Evolutionary conservation across 2,797 vertebrate species (phyloP).

Genomic region (Huso huso): DNA sequence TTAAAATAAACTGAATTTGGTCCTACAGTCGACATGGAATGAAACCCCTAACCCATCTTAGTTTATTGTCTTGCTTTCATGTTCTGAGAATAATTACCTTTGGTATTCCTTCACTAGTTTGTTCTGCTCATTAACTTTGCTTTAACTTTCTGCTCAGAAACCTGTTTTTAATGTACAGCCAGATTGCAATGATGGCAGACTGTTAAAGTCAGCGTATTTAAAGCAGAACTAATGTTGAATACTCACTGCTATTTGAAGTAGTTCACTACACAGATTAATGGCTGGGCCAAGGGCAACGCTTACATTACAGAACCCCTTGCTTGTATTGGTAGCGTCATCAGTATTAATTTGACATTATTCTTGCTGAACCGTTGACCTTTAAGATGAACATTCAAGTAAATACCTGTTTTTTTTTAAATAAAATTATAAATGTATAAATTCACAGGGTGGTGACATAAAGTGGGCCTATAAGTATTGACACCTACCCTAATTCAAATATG

Average conservation of each 20-base stretch:
- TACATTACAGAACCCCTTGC: constrained; percentile 28
- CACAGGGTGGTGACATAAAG: too few relatives aligned
- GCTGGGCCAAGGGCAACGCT: constrained; percentile 48
- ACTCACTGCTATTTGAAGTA: constrained; percentile 54
- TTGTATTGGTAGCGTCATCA: constrained; percentile 1
- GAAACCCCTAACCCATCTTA: constrained; percentile 27
- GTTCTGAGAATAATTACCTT: constrained; percentile 61
- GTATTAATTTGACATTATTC: too few relatives aligned
- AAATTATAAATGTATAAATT: too few relatives aligned
- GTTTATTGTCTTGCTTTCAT: constrained; percentile 68
- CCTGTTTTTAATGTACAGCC: constrained; percentile 61
- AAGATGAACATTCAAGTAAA: too few relatives aligned
- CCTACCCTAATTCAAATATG: too few relatives aligned
- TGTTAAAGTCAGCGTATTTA: constrained; percentile 51
- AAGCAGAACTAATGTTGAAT: constrained; percentile 56
- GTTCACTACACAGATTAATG: constrained; percentile 56
- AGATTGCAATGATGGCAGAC: constrained; percentile 46
- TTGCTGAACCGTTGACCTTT: too few relatives aligned
- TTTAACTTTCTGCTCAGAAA: constrained; percentile 59
- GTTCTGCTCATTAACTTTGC: constrained; percentile 66
- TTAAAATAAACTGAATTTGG: too few relatives aligned
- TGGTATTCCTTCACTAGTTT: constrained; percentile 48
- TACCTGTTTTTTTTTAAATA: too few relatives aligned
- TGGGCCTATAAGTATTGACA: too few relatives aligned
- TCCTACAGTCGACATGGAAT: constrained; percentile 11